Evolutionary conservation across 2,888 invertebrate genomes (phyloP), one percentile per base, ranked within the genome.

Genomic region (Harpagoxenus sublaevis): DNA sequence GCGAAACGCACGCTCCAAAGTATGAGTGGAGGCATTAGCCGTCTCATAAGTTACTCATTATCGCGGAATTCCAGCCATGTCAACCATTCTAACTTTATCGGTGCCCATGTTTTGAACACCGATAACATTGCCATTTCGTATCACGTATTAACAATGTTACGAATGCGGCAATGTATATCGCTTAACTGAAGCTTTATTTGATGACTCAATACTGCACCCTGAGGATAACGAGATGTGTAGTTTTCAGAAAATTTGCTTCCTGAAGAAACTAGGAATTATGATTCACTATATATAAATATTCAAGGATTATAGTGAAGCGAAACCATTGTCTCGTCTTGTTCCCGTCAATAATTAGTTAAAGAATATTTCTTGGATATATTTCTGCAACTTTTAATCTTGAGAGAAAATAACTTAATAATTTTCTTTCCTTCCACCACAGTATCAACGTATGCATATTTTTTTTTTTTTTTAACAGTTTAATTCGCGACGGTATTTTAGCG

Each of bases 1-100:
- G 28, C 10, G 39, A 84, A 81, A 51, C 8, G n/a, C 10, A 8
- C 55, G 42, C 42, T 6, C 10, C 57, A 23, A 39, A 39, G 70
- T 12, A 28, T 48, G 23, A 48, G 39, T 57, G 4, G 57, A 60
- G 48, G 35, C 15, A 71, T 60, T 71, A 77, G 77, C 65, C 9
- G 51, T 18, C 31, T 68, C 70, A 35, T 48, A 71, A 70, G 23
- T 71, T 79, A 79, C 28, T 71, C 42, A 68, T 35, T 45, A 81
- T 81, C 60, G 28, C 23, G 53, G 15, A 82, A 82, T 82, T 75
- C 45, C 31, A 15, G 35, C 35, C 39, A 8, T 45, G 65, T 45
- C 15, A 48, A 65, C 23, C 23, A 15, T 65, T 65, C 5, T 15
- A 65, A 28, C 45, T 66, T 66, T 45, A 66, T 66, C 28, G 9